Evolutionary conservation across 1,140 invertebrate genomes (phyloP), one percentile per base, ranked within the genome.

Genomic region (Eriosoma lanigerum): DNA sequence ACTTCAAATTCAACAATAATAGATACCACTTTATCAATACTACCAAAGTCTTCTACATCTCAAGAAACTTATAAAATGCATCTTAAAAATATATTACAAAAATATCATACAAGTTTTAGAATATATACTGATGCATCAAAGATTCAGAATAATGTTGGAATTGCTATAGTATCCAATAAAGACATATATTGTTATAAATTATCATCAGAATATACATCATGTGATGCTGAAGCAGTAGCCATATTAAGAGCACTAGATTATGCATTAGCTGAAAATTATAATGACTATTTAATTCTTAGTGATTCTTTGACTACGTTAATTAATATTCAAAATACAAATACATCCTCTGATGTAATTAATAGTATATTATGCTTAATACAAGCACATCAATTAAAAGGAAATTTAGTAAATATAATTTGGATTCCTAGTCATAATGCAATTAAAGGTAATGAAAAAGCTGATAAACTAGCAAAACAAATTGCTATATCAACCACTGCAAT

Each of bases 81-180:
- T 44, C 52, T 60, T 1, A 19, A 46, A 48, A 44, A 46, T 3
- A n/a, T 62, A 60, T 46, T 78, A 19, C 26, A 60, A 60, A 46
- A 78, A 26, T 46, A 60, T 60, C 75, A 38, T 48, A 44, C 29
- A 29, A 62, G 52, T 46, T 58, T 24, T 60, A 78, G 32, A 60
- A 60, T 78, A 48, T 78, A 62, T 52, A 78, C 75, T 19, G 75
- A 78, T 78, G 75, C 75, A 46, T 78, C 75, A 5, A 78, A 48
- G 24, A 60, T 58, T 24, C 21, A 46, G 4, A 60, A 78, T 78
- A 46, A 46, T 78, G 75, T 78, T 6, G 75, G 75, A 4, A 60
- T 78, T 46, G 54, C 75, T 19, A 29, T 78, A 44, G 75, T 78
- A 26, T 58, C 32, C 46, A 46, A 19, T n/a, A 58, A 26, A 12